Evolutionary conservation across 2,888 invertebrate genomes (phyloP).

Genomic region (Graphium colonna): DNA sequence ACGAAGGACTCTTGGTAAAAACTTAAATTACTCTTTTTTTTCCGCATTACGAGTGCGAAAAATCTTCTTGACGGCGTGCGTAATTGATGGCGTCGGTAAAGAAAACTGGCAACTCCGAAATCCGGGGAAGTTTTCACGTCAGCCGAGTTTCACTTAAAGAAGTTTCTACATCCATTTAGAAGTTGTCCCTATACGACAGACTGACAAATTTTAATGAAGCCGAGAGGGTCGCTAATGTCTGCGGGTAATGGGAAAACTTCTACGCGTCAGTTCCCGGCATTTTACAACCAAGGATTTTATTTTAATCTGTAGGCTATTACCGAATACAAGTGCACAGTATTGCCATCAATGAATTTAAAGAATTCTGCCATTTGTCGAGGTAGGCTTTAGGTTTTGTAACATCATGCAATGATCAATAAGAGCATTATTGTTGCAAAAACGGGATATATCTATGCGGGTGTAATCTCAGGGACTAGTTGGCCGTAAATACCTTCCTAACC

Average conservation of each 20-base stretch:
- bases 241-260: slow-evolving; percentile 77
- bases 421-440: too few species aligned
- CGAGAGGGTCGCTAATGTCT: slow-evolving; percentile 77
- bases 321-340: background rate
- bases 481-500: too few species aligned
- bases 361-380: too few species aligned
- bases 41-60: slow-evolving; percentile 77
- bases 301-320: slow-evolving; percentile 8
- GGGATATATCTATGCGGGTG: too few species aligned
- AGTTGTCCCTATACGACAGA: slow-evolving; percentile 72
- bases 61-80: slow-evolving; percentile 78
- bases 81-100: slow-evolving; percentile 76
- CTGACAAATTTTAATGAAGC: slow-evolving; percentile 80
- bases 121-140: slow-evolving; percentile 74
- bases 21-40: slow-evolving; percentile 79
- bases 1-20: slow-evolving; percentile 67
- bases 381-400: too few species aligned
- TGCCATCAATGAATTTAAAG: background rate
- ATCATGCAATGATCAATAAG: too few species aligned
- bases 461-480: too few species aligned
- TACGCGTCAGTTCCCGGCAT: slow-evolving; percentile 35
- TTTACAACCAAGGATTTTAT: slow-evolving; percentile 43
- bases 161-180: slow-evolving; percentile 78
- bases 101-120: slow-evolving; percentile 57
- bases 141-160: slow-evolving; percentile 76